Percentiles rank a stretch among this genome's conserved stretches.
phyloP scores from a whole-genome alignment of 1,140 invertebrate genomes.

The Bombus breviceps region DNA sequence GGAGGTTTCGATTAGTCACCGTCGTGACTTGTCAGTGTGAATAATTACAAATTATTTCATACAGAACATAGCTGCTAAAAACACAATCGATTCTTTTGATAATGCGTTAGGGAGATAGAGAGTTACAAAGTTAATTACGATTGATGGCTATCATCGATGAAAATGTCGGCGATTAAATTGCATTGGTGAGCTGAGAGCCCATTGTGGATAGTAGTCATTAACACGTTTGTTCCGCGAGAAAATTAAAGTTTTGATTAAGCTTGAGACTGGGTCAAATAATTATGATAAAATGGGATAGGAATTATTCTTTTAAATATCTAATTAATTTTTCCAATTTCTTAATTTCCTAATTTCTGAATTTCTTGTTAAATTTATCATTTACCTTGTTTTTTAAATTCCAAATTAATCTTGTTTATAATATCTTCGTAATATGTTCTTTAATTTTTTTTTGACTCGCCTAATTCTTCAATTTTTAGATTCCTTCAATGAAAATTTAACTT shows the following conservation, averaged over 20 bases:
- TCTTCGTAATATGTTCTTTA: background rate
- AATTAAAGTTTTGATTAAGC: background rate
- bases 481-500: background rate
- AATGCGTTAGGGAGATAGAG: background rate
- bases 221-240: background rate
- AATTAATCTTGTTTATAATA: background rate
- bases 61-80: background rate
- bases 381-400: too few relatives aligned
- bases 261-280: background rate
- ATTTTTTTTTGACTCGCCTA: background rate
- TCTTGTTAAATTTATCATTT: background rate
- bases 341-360: background rate
- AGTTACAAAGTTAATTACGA: background rate
- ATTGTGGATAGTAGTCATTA: too few relatives aligned
- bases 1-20: background rate
- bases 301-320: background rate
- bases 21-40: background rate
- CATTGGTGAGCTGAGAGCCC: background rate
- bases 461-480: background rate
- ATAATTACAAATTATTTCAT: background rate
- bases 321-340: background rate
- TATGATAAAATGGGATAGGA: background rate
- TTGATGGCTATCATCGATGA: background rate
- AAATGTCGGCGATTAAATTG: background rate
- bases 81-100: background rate